Conservation (phyloP, 2,113 vertebrate genomes). For the Fukomys damarensis region DNA sequence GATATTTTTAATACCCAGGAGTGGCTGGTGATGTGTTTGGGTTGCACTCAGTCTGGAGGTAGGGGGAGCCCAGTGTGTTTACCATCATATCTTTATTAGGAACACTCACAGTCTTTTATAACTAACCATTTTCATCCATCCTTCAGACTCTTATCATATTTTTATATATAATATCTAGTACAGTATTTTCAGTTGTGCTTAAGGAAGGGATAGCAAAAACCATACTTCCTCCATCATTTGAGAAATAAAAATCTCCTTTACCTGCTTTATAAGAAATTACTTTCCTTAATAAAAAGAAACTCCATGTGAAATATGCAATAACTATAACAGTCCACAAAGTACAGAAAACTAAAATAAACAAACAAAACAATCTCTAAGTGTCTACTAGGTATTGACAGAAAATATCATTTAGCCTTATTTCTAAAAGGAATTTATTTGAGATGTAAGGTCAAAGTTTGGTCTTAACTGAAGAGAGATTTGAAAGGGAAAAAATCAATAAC, state of each 20-base stretch:
- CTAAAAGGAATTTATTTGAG: neutral
- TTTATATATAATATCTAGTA: neutral
- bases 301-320: neutral
- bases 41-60: fast-evolving
- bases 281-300: neutral
- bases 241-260: neutral
- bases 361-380: neutral
- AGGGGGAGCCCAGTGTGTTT: neutral
- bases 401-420: neutral
- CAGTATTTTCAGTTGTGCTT: neutral
- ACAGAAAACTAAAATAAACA: neutral
- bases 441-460: neutral
- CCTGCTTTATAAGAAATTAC: neutral
- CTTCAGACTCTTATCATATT: neutral
- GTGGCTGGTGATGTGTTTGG: neutral
- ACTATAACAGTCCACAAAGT: neutral
- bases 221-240: neutral
- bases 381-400: neutral
- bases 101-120: neutral
- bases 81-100: neutral
- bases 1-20: neutral
- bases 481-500: neutral
- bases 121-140: neutral
- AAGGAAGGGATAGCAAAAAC: neutral
- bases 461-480: neutral